Evolutionary conservation across 2,888 invertebrate genomes (phyloP), one percentile per base, ranked within the genome.

Genomic region (Andrena fulva): DNA sequence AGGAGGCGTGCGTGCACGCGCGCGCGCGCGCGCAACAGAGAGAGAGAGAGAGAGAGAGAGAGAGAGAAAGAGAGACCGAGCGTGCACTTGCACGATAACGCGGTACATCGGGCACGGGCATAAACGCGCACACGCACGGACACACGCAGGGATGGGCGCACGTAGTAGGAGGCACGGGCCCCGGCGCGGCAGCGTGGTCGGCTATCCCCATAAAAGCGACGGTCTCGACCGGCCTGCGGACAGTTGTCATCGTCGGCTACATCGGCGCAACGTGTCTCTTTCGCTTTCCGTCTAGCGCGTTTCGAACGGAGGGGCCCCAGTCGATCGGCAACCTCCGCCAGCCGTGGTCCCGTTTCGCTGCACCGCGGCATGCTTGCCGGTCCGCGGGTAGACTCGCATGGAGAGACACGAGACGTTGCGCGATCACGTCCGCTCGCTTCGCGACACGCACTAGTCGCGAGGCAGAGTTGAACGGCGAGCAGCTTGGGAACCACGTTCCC

Each of bases 191-290:
- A 81, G 82, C 89, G 85, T 80, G 85, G 80, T 83, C 85, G 85
- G 85, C 80, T 87, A 85, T 88, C 89, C 89, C 90, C 90, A 91
- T 91, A 91, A 91, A 91, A 91, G 91, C 89, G 86, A 87, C 86
- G 88, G 90, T 89, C 86, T 88, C 91, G 89, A 89, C 88, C 89
- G 89, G 90, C 89, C 86, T 85, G 86, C 89, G 90, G 90, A 86
- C 91, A 91, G 91, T 91, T 89, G 91, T 91, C 91, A 91, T 89
- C 89, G 89, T 85, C 83, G 87, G 83, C 82, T 81, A 84, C 84
- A 80, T 85, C 90, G 89, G 86, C 70, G 78, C 77, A 77, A 85
- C 85, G 85, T 59, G 85, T 76, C 64, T 74, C 68, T 69, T 59
- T 83, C 64, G 24, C 29, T 24, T 33, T 63, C 68, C 60, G 54